A percentile compares a stretch with the other conserved stretches of the same genome.
Conservation (phyloP, 1,140 invertebrate genomes). For the Drosophila tani region DNA sequence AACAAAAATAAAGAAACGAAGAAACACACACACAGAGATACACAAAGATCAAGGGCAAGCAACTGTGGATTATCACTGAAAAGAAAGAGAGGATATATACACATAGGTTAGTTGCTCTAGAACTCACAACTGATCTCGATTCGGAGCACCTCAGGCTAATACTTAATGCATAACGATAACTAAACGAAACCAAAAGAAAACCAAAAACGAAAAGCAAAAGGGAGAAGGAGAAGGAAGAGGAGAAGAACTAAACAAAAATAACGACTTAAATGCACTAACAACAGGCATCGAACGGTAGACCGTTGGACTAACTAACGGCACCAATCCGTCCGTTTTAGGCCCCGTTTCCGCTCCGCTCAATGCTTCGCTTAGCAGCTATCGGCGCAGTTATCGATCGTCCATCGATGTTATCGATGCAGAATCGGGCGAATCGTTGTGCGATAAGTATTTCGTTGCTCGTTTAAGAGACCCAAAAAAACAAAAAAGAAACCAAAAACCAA, state of each 20-base stretch:
- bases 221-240: not conserved
- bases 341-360: conserved; percentile 37
- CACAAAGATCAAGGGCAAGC: not conserved
- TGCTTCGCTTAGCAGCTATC: conserved; percentile 29
- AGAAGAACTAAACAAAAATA: conserved; percentile 17
- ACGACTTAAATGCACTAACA: conserved; percentile 32
- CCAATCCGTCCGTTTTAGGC: conserved; percentile 57
- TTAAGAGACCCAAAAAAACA: conserved; percentile 13
- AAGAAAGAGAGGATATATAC: conserved; percentile 12
- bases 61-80: conserved; percentile 13
- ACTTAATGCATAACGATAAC: conserved; percentile 50
- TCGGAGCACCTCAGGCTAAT: conserved; percentile 50
- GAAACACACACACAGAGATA: conserved; percentile 9
- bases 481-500: conserved; percentile 1
- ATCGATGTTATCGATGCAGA: conserved; percentile 15
- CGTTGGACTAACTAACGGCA: conserved; percentile 39
- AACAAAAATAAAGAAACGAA: not conserved
- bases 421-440: conserved; percentile 28
- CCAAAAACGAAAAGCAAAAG: conserved; percentile 1
- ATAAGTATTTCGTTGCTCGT: conserved; percentile 29
- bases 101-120: conserved; percentile 37
- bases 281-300: conserved; percentile 55
- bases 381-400: conserved; percentile 19
- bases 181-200: conserved; percentile 26
- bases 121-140: conserved; percentile 49